These are phyloP conservation scores for Plectrocnemia conspersa DNA, from an alignment of 1,140 invertebrate genomes.

Conservation along the genomic window DNA sequence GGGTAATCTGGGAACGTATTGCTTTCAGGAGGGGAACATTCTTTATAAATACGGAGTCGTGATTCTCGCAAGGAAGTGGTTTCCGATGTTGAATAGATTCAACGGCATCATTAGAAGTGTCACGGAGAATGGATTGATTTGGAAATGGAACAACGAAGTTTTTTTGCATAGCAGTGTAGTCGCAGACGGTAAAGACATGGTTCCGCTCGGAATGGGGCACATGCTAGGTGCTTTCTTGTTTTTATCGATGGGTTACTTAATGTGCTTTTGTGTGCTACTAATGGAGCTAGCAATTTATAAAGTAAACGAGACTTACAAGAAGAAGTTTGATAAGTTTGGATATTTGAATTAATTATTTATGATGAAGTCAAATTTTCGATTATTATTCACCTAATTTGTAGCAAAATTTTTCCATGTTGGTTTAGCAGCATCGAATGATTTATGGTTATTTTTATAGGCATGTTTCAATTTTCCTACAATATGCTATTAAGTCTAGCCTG, in stretches of 20 bases:
- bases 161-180: conserved; percentile 39
- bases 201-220: conserved; percentile 44
- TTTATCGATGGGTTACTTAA: conserved; percentile 18
- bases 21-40: conserved; percentile 45
- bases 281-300: conserved; percentile 9
- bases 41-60: conserved; percentile 50
- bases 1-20: conserved; percentile 44
- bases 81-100: conserved; percentile 44
- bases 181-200: conserved; percentile 38
- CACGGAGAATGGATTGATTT: conserved; percentile 48
- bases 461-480: too few species aligned
- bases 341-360: too few species aligned
- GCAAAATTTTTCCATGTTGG: too few species aligned
- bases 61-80: conserved; percentile 45
- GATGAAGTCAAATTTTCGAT: too few species aligned
- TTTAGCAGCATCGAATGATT: too few species aligned
- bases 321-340: too few species aligned
- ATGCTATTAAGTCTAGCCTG: too few species aligned
- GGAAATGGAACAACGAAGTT: conserved; percentile 50
- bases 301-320: background rate
- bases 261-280: conserved; percentile 16
- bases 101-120: conserved; percentile 48
- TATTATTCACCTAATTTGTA: too few species aligned
- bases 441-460: too few species aligned
- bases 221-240: conserved; percentile 45